Evolutionary conservation across 2,797 vertebrate genomes (phyloP).

Genomic region (Cephalopachus bancanus): DNA sequence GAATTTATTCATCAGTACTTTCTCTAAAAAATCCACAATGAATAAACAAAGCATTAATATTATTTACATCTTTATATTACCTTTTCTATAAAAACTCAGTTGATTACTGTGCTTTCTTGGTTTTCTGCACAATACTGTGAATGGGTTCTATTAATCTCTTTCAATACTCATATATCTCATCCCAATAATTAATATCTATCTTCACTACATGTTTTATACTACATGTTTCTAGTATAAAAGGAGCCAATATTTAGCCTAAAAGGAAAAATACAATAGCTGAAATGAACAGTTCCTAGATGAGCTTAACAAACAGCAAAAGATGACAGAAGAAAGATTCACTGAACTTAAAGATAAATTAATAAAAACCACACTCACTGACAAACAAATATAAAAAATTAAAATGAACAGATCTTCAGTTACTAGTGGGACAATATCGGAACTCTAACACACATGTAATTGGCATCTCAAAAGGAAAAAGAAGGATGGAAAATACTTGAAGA

Average conservation of each 20-base stretch:
- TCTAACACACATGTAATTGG: not conserved
- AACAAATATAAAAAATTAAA: not conserved
- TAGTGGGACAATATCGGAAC: not conserved
- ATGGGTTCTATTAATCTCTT: not conserved
- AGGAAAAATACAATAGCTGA: conserved; percentile 22
- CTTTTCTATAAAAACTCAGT: not conserved
- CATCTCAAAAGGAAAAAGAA: not conserved
- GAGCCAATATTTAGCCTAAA: not conserved
- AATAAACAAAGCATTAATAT: not conserved
- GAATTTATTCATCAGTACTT: conserved; percentile 32
- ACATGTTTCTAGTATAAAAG: conserved; percentile 4
- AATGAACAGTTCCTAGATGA: not conserved
- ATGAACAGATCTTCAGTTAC: not conserved
- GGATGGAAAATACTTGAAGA: not conserved
- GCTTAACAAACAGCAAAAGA: not conserved
- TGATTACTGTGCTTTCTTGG: not conserved
- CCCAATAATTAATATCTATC: not conserved
- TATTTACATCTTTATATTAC: conserved; percentile 16
- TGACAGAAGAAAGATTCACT: not conserved
- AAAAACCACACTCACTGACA: not conserved
- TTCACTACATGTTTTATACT: not conserved
- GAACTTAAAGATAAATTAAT: not conserved
- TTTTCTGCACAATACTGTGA: not conserved
- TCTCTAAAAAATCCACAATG: not conserved
- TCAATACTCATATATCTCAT: not conserved